Evolutionary conservation across 2,113 vertebrate species (phyloP).

Genomic region (Motacilla alba): DNA sequence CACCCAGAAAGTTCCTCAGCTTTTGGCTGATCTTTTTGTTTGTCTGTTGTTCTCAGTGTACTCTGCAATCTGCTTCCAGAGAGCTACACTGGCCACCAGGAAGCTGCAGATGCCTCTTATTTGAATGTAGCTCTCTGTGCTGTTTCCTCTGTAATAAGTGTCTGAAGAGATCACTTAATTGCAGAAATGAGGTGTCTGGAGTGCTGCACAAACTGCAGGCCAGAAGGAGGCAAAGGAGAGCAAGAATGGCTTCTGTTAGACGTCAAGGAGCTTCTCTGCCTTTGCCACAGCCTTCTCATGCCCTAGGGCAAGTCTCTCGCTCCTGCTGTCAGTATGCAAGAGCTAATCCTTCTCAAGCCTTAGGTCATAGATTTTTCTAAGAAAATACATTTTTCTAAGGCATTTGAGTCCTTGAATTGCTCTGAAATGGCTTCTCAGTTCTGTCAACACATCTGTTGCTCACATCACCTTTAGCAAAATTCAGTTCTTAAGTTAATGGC

Average conservation of each 20-base stretch:
- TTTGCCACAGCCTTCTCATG: not conserved
- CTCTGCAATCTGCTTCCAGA: not conserved
- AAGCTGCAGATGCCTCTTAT: not conserved
- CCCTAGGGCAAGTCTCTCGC: not conserved
- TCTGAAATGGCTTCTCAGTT: not conserved
- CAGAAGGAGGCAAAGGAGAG: not conserved
- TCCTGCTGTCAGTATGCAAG: not conserved
- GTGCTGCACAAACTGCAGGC: not conserved
- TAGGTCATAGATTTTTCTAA: not conserved
- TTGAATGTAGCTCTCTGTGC: not conserved
- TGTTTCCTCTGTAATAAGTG: not conserved
- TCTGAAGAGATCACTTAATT: not conserved
- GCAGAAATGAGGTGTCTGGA: not conserved
- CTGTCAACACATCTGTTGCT: not conserved
- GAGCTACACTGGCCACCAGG: not conserved
- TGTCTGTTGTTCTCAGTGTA: not conserved
- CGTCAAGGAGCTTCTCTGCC: not conserved
- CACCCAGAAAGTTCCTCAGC: conserved; percentile 32
- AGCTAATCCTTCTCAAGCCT: not conserved
- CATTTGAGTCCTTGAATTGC: not conserved
- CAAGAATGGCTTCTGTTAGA: not conserved
- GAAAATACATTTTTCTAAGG: not conserved
- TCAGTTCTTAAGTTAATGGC: not conserved
- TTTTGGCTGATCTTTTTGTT: conserved; percentile 1
- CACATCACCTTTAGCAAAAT: not conserved